Conservation (phyloP, 2,888 invertebrate species). For the Calliopum simillimum region DNA sequence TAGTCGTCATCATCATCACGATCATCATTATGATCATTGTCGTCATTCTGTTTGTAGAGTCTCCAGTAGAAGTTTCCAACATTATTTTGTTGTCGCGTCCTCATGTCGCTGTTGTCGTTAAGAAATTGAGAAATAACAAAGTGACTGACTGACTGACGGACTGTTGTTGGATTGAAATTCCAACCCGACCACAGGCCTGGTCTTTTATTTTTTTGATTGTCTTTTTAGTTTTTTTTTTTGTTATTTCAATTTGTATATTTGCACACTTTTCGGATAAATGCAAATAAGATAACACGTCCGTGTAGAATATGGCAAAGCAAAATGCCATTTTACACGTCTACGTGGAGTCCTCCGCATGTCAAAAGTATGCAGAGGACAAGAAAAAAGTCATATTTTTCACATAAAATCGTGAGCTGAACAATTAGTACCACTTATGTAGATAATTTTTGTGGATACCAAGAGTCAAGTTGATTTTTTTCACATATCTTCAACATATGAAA, state of each 20-base stretch:
- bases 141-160: constrained; percentile 11
- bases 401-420: no score
- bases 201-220: constrained; percentile 9
- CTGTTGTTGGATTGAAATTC: constrained; percentile 13
- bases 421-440: no score
- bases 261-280: constrained; percentile 26
- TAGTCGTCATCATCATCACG: constrained; percentile 12
- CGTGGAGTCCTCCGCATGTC: no score
- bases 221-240: background rate
- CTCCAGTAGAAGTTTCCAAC: background rate
- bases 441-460: no score
- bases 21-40: background rate
- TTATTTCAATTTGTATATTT: constrained; percentile 18
- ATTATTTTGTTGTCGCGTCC: background rate
- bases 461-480: no score
- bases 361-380: no score
- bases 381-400: no score
- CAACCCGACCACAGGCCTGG: constrained; percentile 19
- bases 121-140: constrained; percentile 8
- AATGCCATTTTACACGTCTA: no score
- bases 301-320: no score
- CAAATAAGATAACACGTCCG: constrained; percentile 33
- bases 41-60: background rate
- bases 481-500: no score
- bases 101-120: constrained; percentile 4